phyloP scores from a whole-genome alignment of 37 sponge, comb jelly and placozoan species.

The Cliona cf. orientalis region DNA sequence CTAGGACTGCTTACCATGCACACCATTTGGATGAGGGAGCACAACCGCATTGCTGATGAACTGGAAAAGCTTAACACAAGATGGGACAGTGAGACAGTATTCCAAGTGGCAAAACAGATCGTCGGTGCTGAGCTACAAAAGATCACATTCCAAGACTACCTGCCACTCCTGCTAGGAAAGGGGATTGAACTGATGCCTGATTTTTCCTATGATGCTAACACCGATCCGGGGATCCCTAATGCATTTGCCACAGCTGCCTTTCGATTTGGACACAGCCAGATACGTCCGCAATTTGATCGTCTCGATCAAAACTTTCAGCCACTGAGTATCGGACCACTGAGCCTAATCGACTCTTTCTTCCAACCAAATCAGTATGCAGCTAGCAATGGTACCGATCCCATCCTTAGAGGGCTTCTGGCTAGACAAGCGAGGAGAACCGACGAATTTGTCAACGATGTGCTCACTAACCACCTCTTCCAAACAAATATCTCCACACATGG shows the following conservation, averaged over 20 bases:
- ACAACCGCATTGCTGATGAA: slow-evolving; percentile 82
- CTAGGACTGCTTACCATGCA: slow-evolving; percentile 77
- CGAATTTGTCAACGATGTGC: slow-evolving; percentile 45
- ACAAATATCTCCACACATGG: neutral
- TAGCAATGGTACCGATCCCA: slow-evolving; percentile 72
- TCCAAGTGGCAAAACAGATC: slow-evolving; percentile 74
- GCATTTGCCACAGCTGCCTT: slow-evolving; percentile 73
- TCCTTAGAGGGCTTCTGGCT: slow-evolving; percentile 63
- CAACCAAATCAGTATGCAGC: slow-evolving; percentile 30
- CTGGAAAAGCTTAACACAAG: slow-evolving; percentile 63
- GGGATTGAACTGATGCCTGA: slow-evolving; percentile 10
- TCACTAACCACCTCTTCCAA: slow-evolving; percentile 71
- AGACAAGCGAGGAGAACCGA: slow-evolving; percentile 39
- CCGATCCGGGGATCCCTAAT: slow-evolving; percentile 45
- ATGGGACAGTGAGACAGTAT: slow-evolving; percentile 81
- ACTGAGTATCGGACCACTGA: slow-evolving; percentile 22
- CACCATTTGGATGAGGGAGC: slow-evolving; percentile 91
- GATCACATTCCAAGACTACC: slow-evolving; percentile 83
- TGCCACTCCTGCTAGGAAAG: slow-evolving; percentile 66
- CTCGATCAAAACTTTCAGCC: slow-evolving; percentile 34
- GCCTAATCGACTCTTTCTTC: slow-evolving; percentile 51
- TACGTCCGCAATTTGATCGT: slow-evolving; percentile 51
- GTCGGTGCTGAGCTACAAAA: slow-evolving; percentile 75
- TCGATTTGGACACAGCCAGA: slow-evolving; percentile 76
- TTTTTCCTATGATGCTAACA: slow-evolving; percentile 45